These are phyloP conservation scores for Oostethus manadensis DNA, from an alignment of 2,113 vertebrate species.

Conservation along the genomic window DNA sequence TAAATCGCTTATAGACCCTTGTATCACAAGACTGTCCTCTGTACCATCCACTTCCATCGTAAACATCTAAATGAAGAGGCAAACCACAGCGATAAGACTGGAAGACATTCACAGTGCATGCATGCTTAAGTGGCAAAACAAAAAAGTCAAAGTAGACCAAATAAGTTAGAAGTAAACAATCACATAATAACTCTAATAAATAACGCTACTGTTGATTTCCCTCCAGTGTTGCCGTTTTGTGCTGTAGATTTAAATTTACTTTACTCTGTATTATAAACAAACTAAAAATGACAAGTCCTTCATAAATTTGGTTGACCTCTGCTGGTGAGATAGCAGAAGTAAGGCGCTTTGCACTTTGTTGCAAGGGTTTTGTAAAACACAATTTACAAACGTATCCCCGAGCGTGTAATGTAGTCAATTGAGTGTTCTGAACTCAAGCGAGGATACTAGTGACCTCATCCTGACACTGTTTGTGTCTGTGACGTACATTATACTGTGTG, in stretches of 20 bases:
- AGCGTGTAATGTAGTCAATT: slow-evolving; percentile 23
- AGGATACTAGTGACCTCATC: slow-evolving; percentile 49
- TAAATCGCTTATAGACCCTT: slow-evolving; percentile 52
- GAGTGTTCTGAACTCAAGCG: slow-evolving; percentile 2
- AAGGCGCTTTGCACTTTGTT: slow-evolving; percentile 66
- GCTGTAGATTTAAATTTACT: background rate
- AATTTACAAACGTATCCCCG: slow-evolving; percentile 16
- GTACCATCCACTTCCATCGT: slow-evolving; percentile 15
- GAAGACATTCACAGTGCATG: slow-evolving; percentile 69
- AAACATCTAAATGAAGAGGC: slow-evolving; percentile 41
- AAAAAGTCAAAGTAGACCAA: slow-evolving; percentile 23
- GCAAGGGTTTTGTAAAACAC: slow-evolving; percentile 1
- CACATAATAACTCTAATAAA: no score
- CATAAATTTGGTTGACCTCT: slow-evolving; percentile 35
- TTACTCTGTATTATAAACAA: slow-evolving; percentile 14
- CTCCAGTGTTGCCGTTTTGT: background rate
- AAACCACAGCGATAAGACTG: slow-evolving; percentile 54
- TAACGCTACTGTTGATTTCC: no score
- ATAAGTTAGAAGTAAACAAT: slow-evolving; percentile 30
- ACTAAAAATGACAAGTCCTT: slow-evolving; percentile 36
- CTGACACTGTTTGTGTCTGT: slow-evolving; percentile 22
- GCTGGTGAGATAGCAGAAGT: slow-evolving; percentile 49
- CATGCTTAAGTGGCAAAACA: slow-evolving; percentile 56
- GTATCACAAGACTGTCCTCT: slow-evolving; percentile 19
- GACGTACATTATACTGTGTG: slow-evolving; percentile 36